Percentiles rank a stretch among this genome's conserved stretches.
These are phyloP conservation scores for Loripinus fragilis DNA, from an alignment of 2,888 invertebrate genomes.

Conservation along the genomic window DNA sequence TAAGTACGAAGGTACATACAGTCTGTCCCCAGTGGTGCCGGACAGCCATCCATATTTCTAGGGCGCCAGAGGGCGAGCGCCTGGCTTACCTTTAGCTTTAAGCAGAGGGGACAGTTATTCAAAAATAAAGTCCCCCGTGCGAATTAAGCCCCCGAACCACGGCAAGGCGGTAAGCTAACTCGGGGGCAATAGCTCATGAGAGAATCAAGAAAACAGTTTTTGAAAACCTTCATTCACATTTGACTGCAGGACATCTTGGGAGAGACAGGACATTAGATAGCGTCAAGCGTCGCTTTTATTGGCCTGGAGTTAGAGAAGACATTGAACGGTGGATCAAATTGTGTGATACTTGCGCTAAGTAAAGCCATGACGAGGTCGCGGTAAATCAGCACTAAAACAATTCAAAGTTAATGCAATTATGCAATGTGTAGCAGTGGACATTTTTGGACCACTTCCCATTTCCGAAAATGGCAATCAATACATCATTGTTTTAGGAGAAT, in stretches of 20 bases:
- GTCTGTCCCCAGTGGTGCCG: no score
- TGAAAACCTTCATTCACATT: neutral
- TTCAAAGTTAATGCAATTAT: neutral
- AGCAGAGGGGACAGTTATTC: no score
- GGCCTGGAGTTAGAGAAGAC: neutral
- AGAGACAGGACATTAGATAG: neutral
- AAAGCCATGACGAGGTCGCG: neutral
- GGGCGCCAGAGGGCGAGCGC: no score
- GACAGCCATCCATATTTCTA: no score
- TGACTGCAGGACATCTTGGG: slow-evolving; percentile 2
- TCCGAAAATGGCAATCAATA: neutral
- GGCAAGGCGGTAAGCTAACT: no score
- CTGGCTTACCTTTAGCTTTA: no score
- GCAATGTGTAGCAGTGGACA: neutral
- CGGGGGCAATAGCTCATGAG: no score
- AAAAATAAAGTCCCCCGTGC: no score
- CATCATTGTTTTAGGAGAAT: neutral
- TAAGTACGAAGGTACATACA: no score
- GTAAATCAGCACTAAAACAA: neutral
- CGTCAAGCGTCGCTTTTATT: neutral
- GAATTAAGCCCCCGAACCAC: no score
- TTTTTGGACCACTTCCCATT: neutral
- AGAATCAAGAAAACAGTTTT: neutral
- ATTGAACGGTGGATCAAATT: neutral
- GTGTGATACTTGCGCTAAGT: neutral